Evolutionary conservation across 2,113 vertebrate genomes (phyloP), one percentile per base, ranked within the genome.

Genomic region (Erythrocebus patas): DNA sequence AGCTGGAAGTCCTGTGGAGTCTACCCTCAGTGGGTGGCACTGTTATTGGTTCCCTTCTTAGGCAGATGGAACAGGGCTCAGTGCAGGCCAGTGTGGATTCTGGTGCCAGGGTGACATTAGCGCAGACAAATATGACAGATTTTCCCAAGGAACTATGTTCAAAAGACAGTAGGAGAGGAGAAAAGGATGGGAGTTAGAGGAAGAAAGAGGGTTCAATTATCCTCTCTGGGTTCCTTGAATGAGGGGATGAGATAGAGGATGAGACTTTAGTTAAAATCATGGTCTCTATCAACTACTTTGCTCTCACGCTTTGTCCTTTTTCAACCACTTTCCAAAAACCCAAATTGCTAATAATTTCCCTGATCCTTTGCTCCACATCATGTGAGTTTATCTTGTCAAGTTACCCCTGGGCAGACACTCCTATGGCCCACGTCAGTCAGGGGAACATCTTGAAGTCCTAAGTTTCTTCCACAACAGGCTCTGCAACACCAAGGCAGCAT

Each of bases 1-100:
- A 73, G 79, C n/a, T 89, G 75, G 78, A 95, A 66, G 79, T 96
- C 72, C 61, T 93, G 87, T 97, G 61, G 73, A 84, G 73, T 97
- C 85, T 97, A 2, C 61, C 48, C 75, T 92, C 59, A 83, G 70
- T 78, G 79, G 83, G 79, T 55, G 78, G 83, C 48, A 72, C 30
- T 50, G 27, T 86, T 79, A 48, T 35, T 94, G 55, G 40, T 66
- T 96, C 48, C 30, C 43, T 92, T 96, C 35, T 88, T 50, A 83
- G 91, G 86, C 23, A 93, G 79, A 50, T 22, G 48, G 95, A 88
- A 80, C 52, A 85, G 75, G 83, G n/a, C 40, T 95, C n/a, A 87
- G 83, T 30, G 76, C 87, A 94, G 55, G 93, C 73, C 93, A 89
- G 78, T 85, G 61, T 55, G 35, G 66, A 38, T 96, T 57, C 89